Conservation (phyloP, 2,888 invertebrate species). For the Corbicula japonica region DNA sequence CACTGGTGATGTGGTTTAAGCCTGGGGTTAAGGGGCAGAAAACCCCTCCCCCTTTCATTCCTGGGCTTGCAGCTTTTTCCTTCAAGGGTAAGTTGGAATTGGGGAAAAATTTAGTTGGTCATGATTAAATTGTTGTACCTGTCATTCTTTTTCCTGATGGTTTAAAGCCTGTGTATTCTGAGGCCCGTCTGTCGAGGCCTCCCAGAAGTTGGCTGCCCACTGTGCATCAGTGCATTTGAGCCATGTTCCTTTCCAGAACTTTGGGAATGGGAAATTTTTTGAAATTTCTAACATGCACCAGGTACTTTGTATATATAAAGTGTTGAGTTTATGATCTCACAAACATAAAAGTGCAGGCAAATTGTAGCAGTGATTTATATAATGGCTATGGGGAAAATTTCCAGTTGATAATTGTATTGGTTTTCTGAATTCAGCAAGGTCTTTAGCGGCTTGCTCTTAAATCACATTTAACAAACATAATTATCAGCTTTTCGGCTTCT, state of each 20-base stretch:
- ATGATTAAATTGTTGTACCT: neutral
- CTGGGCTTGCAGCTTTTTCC: neutral
- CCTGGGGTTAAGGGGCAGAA: constrained; percentile 30
- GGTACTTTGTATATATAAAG: too few species aligned
- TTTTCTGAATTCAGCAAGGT: too few species aligned
- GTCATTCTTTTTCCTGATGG: neutral
- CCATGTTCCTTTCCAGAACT: neutral
- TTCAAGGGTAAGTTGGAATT: constrained; percentile 26
- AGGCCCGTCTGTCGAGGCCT: neutral
- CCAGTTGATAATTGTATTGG: too few species aligned
- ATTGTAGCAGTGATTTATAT: too few species aligned
- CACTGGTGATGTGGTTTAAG: constrained; percentile 68
- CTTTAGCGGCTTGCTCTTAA: too few species aligned
- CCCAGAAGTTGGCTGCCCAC: neutral
- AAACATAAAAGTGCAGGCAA: too few species aligned
- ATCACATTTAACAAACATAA: too few species aligned
- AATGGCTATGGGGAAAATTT: too few species aligned
- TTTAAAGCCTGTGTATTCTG: too few species aligned
- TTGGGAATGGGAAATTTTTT: neutral
- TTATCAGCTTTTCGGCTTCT: too few species aligned
- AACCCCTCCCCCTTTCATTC: neutral
- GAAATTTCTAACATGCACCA: too few species aligned
- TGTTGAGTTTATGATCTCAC: too few species aligned
- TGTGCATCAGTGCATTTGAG: neutral
- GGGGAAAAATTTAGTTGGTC: neutral